Conservation (phyloP, 2,888 invertebrate species). For the Barypeithes pellucidus region DNA sequence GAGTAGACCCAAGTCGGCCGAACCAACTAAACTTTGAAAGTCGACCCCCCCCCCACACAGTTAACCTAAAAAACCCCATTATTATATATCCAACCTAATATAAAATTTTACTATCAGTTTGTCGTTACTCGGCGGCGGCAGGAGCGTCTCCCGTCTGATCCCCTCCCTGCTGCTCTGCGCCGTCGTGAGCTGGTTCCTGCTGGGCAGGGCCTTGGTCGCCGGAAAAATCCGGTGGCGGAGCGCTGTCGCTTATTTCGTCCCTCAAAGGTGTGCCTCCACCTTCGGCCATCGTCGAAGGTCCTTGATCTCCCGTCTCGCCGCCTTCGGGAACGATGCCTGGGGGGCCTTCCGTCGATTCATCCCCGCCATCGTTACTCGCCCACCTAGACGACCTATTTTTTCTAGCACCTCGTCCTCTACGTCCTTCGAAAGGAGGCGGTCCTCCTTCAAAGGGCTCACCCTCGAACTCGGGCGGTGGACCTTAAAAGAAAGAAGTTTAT, state of each 20-base stretch:
- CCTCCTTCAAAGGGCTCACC: constrained; percentile 23
- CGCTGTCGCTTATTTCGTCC: constrained; percentile 53
- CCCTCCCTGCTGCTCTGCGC: neutral
- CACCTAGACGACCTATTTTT: constrained; percentile 46
- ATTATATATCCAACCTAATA: constrained; percentile 15
- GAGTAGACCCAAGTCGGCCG: no score
- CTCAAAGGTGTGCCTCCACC: constrained; percentile 56
- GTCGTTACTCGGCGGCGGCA: constrained; percentile 1
- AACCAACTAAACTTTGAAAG: neutral
- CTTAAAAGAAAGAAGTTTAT: no score
- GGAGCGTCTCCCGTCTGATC: neutral
- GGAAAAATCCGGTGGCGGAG: constrained; percentile 1
- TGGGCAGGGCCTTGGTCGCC: neutral
- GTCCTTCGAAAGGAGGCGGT: constrained; percentile 39
- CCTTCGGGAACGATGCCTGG: neutral
- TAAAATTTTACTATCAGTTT: neutral
- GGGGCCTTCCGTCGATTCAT: neutral
- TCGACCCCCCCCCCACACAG: neutral
- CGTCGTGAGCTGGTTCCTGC: neutral
- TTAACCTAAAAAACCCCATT: constrained; percentile 15
- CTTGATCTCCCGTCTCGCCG: constrained; percentile 6
- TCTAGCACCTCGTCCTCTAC: constrained; percentile 26
- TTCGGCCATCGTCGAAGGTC: neutral
- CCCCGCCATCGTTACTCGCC: constrained; percentile 41
- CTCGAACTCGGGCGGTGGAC: constrained; percentile 26